Conservation (phyloP, 2,888 invertebrate genomes). For the Tenthredo notha region DNA sequence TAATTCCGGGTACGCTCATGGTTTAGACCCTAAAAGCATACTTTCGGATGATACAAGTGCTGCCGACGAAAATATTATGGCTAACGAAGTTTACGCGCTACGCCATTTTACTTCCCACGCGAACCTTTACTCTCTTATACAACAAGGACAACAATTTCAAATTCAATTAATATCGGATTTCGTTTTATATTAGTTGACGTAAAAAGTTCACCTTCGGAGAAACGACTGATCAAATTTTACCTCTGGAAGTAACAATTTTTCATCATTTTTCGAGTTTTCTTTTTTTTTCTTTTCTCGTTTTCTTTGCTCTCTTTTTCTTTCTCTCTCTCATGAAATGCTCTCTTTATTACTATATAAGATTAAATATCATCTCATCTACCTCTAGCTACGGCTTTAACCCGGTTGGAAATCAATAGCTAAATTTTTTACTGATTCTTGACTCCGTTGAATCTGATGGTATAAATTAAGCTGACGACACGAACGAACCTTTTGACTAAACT, state of each 20-base stretch:
- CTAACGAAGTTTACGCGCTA: slow-evolving; percentile 51
- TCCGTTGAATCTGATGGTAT: background rate
- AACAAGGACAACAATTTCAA: slow-evolving; percentile 20
- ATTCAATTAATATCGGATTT: slow-evolving; percentile 45
- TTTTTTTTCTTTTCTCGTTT: background rate
- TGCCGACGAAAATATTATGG: slow-evolving; percentile 53
- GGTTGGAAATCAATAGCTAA: background rate
- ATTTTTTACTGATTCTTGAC: slow-evolving; percentile 23
- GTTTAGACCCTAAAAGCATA: slow-evolving; percentile 55
- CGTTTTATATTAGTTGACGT: slow-evolving; percentile 32
- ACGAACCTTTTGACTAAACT: slow-evolving; percentile 46
- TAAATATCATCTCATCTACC: background rate
- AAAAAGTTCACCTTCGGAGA: background rate
- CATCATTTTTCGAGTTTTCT: background rate
- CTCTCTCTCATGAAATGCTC: background rate
- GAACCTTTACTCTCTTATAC: slow-evolving; percentile 1
- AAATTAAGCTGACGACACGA: slow-evolving; percentile 41
- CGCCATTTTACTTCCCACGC: slow-evolving; percentile 30
- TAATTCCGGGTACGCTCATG: slow-evolving; percentile 63
- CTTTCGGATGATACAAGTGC: slow-evolving; percentile 52
- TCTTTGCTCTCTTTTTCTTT: too few species aligned
- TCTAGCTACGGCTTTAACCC: background rate
- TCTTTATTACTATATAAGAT: background rate
- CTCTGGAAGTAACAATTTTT: background rate
- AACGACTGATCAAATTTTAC: background rate